Evolutionary conservation across 2,113 vertebrate genomes (phyloP), one percentile per base, ranked within the genome.

Genomic region (Centropristis striata): DNA sequence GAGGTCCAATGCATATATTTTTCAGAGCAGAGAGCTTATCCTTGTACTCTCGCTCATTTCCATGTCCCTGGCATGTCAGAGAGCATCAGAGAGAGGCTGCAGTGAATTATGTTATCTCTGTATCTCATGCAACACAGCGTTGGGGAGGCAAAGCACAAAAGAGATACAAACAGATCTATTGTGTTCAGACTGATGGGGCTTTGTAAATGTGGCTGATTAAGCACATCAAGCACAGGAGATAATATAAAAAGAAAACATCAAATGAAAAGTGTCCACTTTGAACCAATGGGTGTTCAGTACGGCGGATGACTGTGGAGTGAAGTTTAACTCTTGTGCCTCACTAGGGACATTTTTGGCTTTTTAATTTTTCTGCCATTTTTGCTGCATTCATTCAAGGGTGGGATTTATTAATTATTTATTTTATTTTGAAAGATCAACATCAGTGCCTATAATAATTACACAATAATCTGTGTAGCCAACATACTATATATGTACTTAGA

Each of bases 21-120:
- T 85, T 71, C 59, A 81, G 71, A 74, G 78, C 71, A 14, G 39
- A 80, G 86, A 88, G 74, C 81, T 92, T 87, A 86, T 85, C 85
- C 81, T 77, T 82, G 80, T 81, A 46, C 85, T 71, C 15, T 4
- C n/a, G 32, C 69, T 86, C 55, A 73, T 80, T 84, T 86, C 57
- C 72, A 84, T 80, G 78, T 80, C 64, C n/a, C 71, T 47, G 54
- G 76, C 74, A 71, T 54, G 77, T 88, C 77, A 68, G 78, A 70
- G 18, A 54, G 53, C 64, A 76, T 81, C 73, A 79, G 73, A 70
- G 64, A 53, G 23, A 55, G 18, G 51, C 49, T 28, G 75, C 46
- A 23, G 46, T 41, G 16, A 7, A 18, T 0, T 32, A 39, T 16
- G 73, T 68, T 50, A 53, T 73, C 66, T 59, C 36, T 50, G 27